Percentiles rank a stretch among this genome's conserved stretches.
Evolutionary conservation across 2,888 invertebrate genomes (phyloP).

Genomic region (Unio delphinus): DNA sequence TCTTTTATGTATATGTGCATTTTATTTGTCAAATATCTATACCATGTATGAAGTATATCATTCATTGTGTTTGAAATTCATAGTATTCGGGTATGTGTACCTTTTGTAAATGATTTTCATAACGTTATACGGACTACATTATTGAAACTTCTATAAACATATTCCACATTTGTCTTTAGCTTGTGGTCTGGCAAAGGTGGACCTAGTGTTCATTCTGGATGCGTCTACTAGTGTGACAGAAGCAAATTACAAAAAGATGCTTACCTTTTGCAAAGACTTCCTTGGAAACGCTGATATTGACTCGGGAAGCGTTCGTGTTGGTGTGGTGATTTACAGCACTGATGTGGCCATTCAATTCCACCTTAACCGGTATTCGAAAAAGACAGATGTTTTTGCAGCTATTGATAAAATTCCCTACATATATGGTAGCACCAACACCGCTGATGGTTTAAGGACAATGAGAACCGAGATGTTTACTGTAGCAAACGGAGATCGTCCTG

Average conservation of each 20-base stretch:
- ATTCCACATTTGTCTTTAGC: slow-evolving; percentile 7
- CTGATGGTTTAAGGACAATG: slow-evolving; percentile 56
- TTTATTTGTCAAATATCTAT: too few species aligned
- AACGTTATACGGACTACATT: too few species aligned
- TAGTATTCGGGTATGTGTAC: too few species aligned
- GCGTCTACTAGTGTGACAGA: slow-evolving; percentile 67
- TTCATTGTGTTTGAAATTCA: too few species aligned
- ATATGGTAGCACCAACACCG: slow-evolving; percentile 65
- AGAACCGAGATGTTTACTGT: slow-evolving; percentile 52
- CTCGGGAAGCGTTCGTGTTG: slow-evolving; percentile 54
- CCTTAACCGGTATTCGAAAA: slow-evolving; percentile 50
- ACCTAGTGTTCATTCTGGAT: slow-evolving; percentile 66
- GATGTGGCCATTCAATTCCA: slow-evolving; percentile 58
- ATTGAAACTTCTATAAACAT: too few species aligned
- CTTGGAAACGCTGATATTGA: slow-evolving; percentile 53
- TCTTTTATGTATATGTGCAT: too few species aligned
- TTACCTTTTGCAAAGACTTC: slow-evolving; percentile 60
- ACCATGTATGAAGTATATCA: too few species aligned
- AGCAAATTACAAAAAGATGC: slow-evolving; percentile 60
- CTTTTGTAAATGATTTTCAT: too few species aligned
- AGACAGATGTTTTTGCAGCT: slow-evolving; percentile 49
- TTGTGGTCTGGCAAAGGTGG: slow-evolving; percentile 50
- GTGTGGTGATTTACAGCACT: slow-evolving; percentile 60
- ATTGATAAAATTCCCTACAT: slow-evolving; percentile 56
- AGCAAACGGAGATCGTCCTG: slow-evolving; percentile 59